These are phyloP conservation scores for Sakesphorus luctuosus DNA, from an alignment of 2,113 vertebrate genomes.

Conservation along the genomic window DNA sequence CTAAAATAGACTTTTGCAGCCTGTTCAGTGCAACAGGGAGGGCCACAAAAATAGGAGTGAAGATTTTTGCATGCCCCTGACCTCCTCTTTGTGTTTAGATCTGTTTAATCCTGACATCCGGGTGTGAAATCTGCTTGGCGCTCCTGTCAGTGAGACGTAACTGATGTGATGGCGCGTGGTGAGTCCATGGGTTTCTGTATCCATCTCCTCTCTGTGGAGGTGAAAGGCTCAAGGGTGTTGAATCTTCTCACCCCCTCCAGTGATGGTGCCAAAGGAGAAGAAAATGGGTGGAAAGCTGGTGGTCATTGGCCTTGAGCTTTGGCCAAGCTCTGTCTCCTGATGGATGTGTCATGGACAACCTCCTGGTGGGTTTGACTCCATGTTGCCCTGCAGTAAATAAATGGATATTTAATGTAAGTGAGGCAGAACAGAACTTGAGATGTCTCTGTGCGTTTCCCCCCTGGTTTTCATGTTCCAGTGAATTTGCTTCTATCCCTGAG, in stretches of 20 bases:
- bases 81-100: background rate
- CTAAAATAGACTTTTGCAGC: background rate
- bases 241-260: background rate
- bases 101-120: background rate
- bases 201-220: accelerated
- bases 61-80: accelerated
- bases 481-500: background rate
- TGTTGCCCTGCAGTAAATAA: accelerated
- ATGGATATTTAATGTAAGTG: background rate
- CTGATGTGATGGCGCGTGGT: background rate
- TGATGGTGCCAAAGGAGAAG: background rate
- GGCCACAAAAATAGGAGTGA: background rate
- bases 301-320: background rate
- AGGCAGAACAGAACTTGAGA: background rate
- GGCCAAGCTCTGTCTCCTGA: accelerated
- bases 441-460: background rate
- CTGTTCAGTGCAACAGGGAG: background rate
- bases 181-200: background rate
- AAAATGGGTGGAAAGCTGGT: background rate
- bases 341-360: background rate
- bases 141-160: background rate
- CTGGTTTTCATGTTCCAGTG: background rate
- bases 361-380: background rate
- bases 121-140: background rate
- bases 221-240: background rate